Conservation (phyloP, 2,113 vertebrate genomes). For the Petaurus breviceps region DNA sequence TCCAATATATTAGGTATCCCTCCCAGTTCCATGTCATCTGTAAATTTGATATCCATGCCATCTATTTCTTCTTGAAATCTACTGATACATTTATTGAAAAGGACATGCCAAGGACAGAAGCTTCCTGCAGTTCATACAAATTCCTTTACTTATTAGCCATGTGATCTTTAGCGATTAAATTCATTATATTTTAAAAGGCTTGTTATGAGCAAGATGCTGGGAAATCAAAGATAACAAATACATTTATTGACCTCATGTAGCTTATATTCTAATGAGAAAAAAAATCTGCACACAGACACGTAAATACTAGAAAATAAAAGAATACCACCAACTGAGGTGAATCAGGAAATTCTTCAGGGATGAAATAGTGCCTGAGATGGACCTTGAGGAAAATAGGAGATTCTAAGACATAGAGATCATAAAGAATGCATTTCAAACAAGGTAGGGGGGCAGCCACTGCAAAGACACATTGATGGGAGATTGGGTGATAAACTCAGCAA, state of each 20-base stretch:
- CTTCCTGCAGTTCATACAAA: neutral
- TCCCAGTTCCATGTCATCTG: neutral
- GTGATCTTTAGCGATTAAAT: neutral
- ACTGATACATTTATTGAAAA: neutral
- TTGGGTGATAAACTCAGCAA: neutral
- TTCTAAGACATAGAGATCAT: neutral
- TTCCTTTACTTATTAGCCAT: neutral
- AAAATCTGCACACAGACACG: neutral
- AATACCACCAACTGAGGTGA: neutral
- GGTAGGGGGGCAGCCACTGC: too few species aligned
- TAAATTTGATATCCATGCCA: neutral
- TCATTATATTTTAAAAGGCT: neutral
- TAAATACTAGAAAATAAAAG: neutral
- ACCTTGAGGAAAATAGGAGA: neutral
- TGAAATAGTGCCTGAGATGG: neutral
- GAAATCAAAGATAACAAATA: neutral
- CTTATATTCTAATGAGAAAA: neutral
- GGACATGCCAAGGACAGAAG: neutral
- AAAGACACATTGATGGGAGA: neutral
- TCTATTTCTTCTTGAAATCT: neutral
- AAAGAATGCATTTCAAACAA: rapidly evolving
- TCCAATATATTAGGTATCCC: neutral
- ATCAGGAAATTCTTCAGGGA: neutral
- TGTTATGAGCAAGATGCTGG: neutral
- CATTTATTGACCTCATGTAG: neutral